phyloP scores from a whole-genome alignment of 2,888 invertebrate species.

The Buathra laborator region DNA sequence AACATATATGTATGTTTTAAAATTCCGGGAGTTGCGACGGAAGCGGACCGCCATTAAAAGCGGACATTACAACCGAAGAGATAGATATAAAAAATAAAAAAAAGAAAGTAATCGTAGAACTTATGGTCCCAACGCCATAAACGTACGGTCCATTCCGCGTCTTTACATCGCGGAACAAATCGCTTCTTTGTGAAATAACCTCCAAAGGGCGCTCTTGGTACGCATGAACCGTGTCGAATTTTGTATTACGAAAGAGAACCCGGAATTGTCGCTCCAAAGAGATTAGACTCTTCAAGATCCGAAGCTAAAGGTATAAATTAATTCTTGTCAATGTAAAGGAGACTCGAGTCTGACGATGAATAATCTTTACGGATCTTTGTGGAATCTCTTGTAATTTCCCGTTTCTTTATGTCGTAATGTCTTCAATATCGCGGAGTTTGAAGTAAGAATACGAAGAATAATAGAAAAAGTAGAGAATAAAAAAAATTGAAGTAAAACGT shows the following conservation, averaged over 20 bases:
- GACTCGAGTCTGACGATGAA: not conserved
- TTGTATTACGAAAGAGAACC: not conserved
- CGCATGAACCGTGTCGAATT: not conserved
- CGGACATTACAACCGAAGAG: constrained; percentile 12
- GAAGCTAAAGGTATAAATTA: not conserved
- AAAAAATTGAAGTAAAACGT: constrained; percentile 11
- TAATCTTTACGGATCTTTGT: not conserved
- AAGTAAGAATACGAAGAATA: not conserved
- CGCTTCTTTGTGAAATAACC: not conserved
- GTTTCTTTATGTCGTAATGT: constrained; percentile 6
- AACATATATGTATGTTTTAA: constrained; percentile 5
- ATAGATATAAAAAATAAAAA: constrained; percentile 25
- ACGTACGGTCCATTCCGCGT: constrained; percentile 10
- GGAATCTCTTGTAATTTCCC: constrained; percentile 5
- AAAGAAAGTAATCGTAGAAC: not conserved
- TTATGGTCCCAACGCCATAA: constrained; percentile 12
- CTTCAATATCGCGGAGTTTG: constrained; percentile 21
- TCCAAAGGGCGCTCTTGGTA: not conserved
- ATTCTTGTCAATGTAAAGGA: not conserved
- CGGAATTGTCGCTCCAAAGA: not conserved
- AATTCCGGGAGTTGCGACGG: not conserved
- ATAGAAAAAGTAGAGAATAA: too few relatives aligned
- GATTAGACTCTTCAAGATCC: not conserved
- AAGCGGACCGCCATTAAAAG: constrained; percentile 49
- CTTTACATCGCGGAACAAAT: constrained; percentile 38